Evolutionary conservation across 2,113 vertebrate species (phyloP).

Genomic region (Dasypus novemcinctus): DNA sequence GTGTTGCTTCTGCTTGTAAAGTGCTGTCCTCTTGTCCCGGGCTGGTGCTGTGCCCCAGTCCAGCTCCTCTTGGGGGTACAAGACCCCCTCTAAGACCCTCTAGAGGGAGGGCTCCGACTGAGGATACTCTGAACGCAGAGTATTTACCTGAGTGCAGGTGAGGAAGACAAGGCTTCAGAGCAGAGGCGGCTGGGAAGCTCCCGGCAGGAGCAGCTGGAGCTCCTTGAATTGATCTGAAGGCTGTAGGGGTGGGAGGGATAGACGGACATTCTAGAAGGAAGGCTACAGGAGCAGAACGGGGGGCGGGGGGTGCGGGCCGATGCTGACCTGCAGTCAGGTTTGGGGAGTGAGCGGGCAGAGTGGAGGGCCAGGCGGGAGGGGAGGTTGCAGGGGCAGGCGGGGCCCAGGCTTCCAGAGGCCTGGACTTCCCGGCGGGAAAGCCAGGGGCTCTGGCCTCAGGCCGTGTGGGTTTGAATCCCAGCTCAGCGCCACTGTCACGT

Average conservation of each 20-base stretch:
- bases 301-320: rapidly evolving
- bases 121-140: neutral
- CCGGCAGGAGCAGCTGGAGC: neutral
- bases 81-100: neutral
- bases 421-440: neutral
- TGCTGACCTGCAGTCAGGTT: neutral
- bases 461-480: neutral
- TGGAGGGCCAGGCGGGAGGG: too few species aligned
- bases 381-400: neutral
- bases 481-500: too few species aligned
- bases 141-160: neutral
- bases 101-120: neutral
- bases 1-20: neutral
- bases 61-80: neutral
- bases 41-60: neutral
- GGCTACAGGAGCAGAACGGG: neutral
- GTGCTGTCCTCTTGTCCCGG: neutral
- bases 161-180: neutral
- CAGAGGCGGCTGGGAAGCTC: neutral
- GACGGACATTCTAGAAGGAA: neutral
- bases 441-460: neutral
- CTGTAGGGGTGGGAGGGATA: rapidly evolving
- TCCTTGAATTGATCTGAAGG: too few species aligned
- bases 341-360: neutral
- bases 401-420: neutral